Evolutionary conservation across 2,888 invertebrate genomes (phyloP).

Genomic region (Arge pagana): DNA sequence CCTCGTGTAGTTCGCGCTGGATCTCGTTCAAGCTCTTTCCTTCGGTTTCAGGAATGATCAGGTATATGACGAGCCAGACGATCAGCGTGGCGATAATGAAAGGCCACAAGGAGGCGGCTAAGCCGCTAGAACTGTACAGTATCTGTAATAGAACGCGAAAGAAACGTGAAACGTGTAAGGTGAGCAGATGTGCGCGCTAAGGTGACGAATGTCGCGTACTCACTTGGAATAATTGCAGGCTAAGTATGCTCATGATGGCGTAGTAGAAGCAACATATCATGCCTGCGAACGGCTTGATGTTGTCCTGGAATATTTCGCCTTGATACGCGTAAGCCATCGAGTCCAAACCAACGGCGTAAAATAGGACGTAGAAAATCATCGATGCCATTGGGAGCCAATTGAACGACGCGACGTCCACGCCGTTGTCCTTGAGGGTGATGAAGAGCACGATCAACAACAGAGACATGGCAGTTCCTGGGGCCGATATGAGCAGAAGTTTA

Average conservation of each 20-base stretch:
- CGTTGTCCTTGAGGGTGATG: constrained; percentile 41
- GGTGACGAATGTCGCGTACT: background rate
- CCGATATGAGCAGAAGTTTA: constrained; percentile 42
- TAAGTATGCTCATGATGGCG: constrained; percentile 42
- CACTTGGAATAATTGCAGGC: constrained; percentile 54
- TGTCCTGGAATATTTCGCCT: constrained; percentile 52
- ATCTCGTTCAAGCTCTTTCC: constrained; percentile 54
- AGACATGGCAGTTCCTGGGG: constrained; percentile 43
- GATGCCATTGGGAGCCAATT: constrained; percentile 51
- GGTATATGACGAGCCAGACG: constrained; percentile 49
- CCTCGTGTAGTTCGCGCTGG: constrained; percentile 32
- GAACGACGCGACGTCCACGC: constrained; percentile 38
- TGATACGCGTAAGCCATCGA: constrained; percentile 52
- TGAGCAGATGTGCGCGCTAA: background rate
- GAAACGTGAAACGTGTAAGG: constrained; percentile 3
- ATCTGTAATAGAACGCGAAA: constrained; percentile 35
- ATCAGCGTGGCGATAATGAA: constrained; percentile 47
- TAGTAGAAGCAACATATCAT: constrained; percentile 51
- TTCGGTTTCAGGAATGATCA: constrained; percentile 53
- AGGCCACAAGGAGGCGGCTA: constrained; percentile 45
- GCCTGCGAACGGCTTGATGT: constrained; percentile 52
- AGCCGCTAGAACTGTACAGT: constrained; percentile 44
- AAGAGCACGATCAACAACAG: constrained; percentile 43
- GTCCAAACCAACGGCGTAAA: constrained; percentile 51
- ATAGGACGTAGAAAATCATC: constrained; percentile 46